Percentiles rank a stretch among this genome's conserved stretches.
phyloP scores from a whole-genome alignment of 64 coral and sea anemone genomes.

The Montipora capricornis region DNA sequence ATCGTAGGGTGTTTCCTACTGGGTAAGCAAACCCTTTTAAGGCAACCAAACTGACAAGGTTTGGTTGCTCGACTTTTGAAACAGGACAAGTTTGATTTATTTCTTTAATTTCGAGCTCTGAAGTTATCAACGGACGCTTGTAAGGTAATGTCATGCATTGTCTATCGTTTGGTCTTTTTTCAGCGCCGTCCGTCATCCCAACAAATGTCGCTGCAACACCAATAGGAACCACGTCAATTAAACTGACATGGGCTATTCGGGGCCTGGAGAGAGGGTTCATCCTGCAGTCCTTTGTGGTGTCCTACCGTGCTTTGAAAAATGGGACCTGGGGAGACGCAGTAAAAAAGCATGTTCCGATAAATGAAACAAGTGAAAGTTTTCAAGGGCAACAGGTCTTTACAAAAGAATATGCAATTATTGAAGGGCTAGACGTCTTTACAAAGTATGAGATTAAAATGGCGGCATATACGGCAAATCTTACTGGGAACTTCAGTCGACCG shows the following conservation, averaged over 20 bases:
- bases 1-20: neutral
- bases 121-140: too few relatives aligned
- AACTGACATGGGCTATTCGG: neutral
- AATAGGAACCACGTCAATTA: neutral
- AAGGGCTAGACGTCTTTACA: neutral
- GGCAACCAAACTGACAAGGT: too few relatives aligned
- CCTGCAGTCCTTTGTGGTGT: neutral
- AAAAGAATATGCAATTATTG: too few relatives aligned
- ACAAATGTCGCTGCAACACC: neutral
- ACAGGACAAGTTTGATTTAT: too few relatives aligned
- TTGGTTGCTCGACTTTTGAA: too few relatives aligned
- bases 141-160: neutral
- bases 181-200: neutral
- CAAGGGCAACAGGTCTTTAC: neutral
- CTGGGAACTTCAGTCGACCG: slow-evolving; percentile 10
- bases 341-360: too few relatives aligned
- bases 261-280: neutral
- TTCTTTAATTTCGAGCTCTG: too few relatives aligned
- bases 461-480: slow-evolving; percentile 1
- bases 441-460: slow-evolving; percentile 50
- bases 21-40: too few relatives aligned
- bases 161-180: neutral
- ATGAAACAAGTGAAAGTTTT: neutral
- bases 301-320: neutral
- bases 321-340: neutral